Evolutionary conservation across 2,888 invertebrate genomes (phyloP), one percentile per base, ranked within the genome.

Genomic region (Terebella lapidaria): DNA sequence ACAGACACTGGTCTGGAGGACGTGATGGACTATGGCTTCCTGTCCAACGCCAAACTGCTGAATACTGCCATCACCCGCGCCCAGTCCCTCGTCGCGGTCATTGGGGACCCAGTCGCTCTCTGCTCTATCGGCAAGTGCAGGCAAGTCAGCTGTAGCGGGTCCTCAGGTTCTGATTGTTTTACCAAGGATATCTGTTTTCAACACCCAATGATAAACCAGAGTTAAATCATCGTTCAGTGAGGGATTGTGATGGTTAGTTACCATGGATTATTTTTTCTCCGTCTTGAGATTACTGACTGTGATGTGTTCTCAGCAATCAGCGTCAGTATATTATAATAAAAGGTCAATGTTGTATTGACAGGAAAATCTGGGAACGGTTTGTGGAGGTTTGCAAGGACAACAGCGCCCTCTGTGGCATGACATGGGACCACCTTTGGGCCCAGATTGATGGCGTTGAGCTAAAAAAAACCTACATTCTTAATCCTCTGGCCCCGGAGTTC

Each of bases 11-110:
- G 69, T 4, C 65, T 70, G 10, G 85, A 87, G 57, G 89, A 74
- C 57, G 70, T 69, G 47, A 64, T 75, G 56, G 81, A 91, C 74
- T 89, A 89, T 73, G 90, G 91, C 0, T 91, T 91, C 75, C 81
- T 92, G 49, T 90, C 90, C 27, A 90, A 91, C 79, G 87, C 88
- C 0, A 88, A 90, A 72, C 83, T 92, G 2, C 79, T 92, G 27
- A 91, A 91, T 74, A 91, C 91, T 0, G 91, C 91, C 0, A 88
- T 92, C 56, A 91, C 87, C 1, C 83, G 91, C 61, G 91, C 91
- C 0, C 90, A 90, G 80, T 89, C 89, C 70, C 80, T 91, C 54
- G 90, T 92, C 0, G 89, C 89, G 2, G 90, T 91, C n/a, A 88
- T 91, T 1, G 91, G 91, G 0, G 91, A 92, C 81, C 91, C 91